Evolutionary conservation across 1,140 invertebrate genomes (phyloP).

Genomic region (Drosophila busckii): DNA sequence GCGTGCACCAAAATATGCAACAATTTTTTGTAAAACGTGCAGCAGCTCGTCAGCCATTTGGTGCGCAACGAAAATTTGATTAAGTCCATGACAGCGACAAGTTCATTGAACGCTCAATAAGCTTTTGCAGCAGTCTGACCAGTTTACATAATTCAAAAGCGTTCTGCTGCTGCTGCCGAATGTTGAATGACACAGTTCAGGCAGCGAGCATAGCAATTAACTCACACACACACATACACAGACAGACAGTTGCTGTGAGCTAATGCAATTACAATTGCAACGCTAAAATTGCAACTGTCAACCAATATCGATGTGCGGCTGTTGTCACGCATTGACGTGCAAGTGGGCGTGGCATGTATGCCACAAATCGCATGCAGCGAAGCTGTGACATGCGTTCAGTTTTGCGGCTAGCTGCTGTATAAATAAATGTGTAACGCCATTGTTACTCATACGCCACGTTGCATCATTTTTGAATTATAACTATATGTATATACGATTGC

Average conservation of each 20-base stretch:
- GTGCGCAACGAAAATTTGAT: constrained; percentile 65
- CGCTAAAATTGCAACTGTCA: constrained; percentile 48
- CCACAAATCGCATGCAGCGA: constrained; percentile 47
- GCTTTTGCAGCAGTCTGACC: constrained; percentile 20
- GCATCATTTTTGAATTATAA: constrained; percentile 4
- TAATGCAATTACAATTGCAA: constrained; percentile 59
- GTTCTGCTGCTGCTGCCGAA: constrained; percentile 11
- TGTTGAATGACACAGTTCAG: background rate
- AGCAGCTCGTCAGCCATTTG: constrained; percentile 33
- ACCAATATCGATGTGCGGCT: constrained; percentile 51
- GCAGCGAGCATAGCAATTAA: constrained; percentile 59
- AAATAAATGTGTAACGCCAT: constrained; percentile 32
- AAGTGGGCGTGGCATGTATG: constrained; percentile 15
- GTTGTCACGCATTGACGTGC: constrained; percentile 43
- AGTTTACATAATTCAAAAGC: constrained; percentile 36
- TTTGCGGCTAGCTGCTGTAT: constrained; percentile 6
- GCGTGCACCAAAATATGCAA: constrained; percentile 55
- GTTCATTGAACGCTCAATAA: constrained; percentile 54
- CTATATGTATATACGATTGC: too few species aligned
- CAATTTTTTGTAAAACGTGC: constrained; percentile 40
- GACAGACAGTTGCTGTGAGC: constrained; percentile 9
- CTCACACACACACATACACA: constrained; percentile 14
- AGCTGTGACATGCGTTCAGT: constrained; percentile 13
- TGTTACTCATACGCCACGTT: constrained; percentile 35
- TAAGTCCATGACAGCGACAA: constrained; percentile 55